These are phyloP conservation scores for Acleris sparsana DNA, from an alignment of 2,888 invertebrate species.

Conservation along the genomic window DNA sequence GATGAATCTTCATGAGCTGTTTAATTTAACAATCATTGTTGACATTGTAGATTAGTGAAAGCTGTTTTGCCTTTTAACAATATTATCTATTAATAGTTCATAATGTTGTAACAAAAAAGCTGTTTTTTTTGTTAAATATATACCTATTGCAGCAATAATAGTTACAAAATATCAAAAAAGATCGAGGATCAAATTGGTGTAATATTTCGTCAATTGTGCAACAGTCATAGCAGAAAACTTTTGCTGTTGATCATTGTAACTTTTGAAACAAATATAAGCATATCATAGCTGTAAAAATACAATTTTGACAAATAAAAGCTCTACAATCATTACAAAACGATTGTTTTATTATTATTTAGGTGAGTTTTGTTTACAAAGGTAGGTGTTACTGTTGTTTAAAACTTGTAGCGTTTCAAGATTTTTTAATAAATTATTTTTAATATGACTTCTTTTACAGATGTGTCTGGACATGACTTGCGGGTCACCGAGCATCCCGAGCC, in stretches of 20 bases:
- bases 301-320: conserved; percentile 92
- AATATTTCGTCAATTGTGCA: conserved; percentile 79
- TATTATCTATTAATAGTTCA: conserved; percentile 79
- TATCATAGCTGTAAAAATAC: conserved; percentile 96
- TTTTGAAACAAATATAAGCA: conserved; percentile 92
- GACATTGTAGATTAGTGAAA: conserved; percentile 80
- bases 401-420: not conserved
- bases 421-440: conserved; percentile 1
- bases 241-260: conserved; percentile 85
- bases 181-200: conserved; percentile 69
- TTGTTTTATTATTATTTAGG: conserved; percentile 55
- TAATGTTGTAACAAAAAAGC: conserved; percentile 75
- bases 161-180: conserved; percentile 70
- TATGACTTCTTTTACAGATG: conserved; percentile 63
- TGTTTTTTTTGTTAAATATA: conserved; percentile 73
- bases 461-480: conserved; percentile 74
- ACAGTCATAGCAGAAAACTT: conserved; percentile 71
- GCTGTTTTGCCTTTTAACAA: conserved; percentile 81
- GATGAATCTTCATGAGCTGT: conserved; percentile 71
- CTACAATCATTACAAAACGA: conserved; percentile 81
- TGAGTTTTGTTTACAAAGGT: conserved; percentile 43
- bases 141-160: conserved; percentile 43
- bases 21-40: conserved; percentile 82
- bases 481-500: conserved; percentile 61
- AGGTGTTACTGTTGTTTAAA: conserved; percentile 39